Evolutionary conservation across 2,888 invertebrate species (phyloP), one percentile per base, ranked within the genome.

Genomic region (Pharmacophagus antenor): DNA sequence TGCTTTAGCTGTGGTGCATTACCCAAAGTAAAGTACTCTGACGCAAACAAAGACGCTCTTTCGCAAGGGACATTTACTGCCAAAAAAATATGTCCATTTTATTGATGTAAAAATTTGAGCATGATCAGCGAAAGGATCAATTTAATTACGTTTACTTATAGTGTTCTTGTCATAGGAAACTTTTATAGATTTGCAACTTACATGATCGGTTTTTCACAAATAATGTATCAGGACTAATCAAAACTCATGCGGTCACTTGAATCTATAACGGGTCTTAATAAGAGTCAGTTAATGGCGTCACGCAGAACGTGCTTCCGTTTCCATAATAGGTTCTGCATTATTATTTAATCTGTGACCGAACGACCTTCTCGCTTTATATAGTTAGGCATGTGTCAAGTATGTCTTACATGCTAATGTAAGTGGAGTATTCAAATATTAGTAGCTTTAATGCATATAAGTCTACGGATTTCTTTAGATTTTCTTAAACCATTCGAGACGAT

Each of bases 221-320:
- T n/a, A 27, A 50, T 50, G 27, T 25, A 1, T 46, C 8, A 7
- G 12, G 22, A 18, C 21, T n/a, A 17, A 21, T 47, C 20, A 5
- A 27, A 20, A 49, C 21, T 23, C 25, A 49, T 56, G 18, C 12
- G 51, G 25, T 27, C n/a, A 18, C 21, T 27, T 12, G 27, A 25
- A 12, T 22, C 25, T 44, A 49, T 31, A 59, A 59, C 59, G 23
- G 44, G 59, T 51, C 49, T n/a, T 55, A 54, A 12, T 48, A 27
- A 51, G 15, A 46, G 41, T 49, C 12, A 22, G 23, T 49, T 21
- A 18, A 51, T 56, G 20, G 23, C 47, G 60, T 56, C 61, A 61
- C 69, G 56, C 57, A 58, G 60, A 56, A 64, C 71, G 67, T 66
- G 85, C 85, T 87, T 87, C 87, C 87, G 71, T 83, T 72, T 76